These are phyloP conservation scores for Anguilla rostrata DNA, from an alignment of 2,113 vertebrate species.

Conservation along the genomic window DNA sequence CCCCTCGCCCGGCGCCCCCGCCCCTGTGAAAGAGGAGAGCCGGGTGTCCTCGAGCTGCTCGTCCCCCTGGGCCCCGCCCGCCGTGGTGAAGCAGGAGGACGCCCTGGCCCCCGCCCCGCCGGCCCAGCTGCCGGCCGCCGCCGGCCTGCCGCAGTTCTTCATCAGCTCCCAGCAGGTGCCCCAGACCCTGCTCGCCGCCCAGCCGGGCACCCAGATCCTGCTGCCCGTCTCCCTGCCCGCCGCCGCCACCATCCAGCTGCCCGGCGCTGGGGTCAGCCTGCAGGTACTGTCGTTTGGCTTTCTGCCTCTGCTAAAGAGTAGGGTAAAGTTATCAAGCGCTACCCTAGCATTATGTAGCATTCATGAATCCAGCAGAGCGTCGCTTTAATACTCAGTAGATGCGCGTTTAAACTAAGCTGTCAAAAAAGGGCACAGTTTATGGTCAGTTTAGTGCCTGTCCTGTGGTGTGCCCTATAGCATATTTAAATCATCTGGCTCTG, in stretches of 20 bases:
- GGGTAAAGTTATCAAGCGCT: not conserved
- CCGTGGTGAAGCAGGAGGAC: slow-evolving; percentile 68
- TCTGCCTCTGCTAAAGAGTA: not conserved
- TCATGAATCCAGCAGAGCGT: not conserved
- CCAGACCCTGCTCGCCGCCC: slow-evolving; percentile 78
- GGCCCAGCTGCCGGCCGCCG: slow-evolving; percentile 35
- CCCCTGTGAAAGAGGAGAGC: slow-evolving; percentile 60
- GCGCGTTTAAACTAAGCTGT: not conserved
- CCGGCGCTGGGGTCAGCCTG: slow-evolving; percentile 76
- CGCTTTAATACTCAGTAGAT: not conserved
- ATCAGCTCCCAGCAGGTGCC: slow-evolving; percentile 80
- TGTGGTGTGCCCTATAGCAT: not conserved
- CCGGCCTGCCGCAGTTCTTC: slow-evolving; percentile 79
- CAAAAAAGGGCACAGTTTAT: not conserved
- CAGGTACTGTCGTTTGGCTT: slow-evolving; percentile 69
- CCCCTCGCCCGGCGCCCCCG: slow-evolving; percentile 24
- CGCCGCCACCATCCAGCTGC: slow-evolving; percentile 80
- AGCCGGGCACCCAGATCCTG: slow-evolving; percentile 83
- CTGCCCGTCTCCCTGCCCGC: slow-evolving; percentile 85
- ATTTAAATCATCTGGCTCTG: not conserved
- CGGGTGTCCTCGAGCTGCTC: slow-evolving; percentile 55
- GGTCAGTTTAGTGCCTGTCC: too few species aligned
- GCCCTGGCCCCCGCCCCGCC: slow-evolving; percentile 37
- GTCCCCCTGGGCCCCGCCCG: slow-evolving; percentile 40
- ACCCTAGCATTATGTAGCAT: too few species aligned